Conservation (phyloP, 2,797 vertebrate genomes). For the Hoplostethus atlanticus region DNA sequence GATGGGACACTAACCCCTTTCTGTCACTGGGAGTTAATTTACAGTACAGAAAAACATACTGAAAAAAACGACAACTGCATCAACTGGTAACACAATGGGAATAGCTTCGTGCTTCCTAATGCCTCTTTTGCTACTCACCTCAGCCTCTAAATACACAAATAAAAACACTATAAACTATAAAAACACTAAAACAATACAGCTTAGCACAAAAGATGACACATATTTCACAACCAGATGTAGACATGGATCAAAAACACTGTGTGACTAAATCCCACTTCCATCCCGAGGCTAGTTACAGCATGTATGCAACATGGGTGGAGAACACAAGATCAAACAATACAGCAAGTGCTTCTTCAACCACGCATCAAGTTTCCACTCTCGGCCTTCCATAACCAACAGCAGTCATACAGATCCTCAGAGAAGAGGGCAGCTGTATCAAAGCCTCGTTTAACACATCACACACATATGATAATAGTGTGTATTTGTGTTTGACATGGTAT, state of each 20-base stretch:
- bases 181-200: slow-evolving; percentile 4
- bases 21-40: slow-evolving; percentile 79
- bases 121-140: slow-evolving; percentile 20
- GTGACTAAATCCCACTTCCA: not conserved
- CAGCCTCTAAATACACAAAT: slow-evolving; percentile 28
- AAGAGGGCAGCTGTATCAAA: slow-evolving; percentile 8
- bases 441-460: slow-evolving; percentile 30
- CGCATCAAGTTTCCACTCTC: not conserved
- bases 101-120: slow-evolving; percentile 38
- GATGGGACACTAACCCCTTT: slow-evolving; percentile 78
- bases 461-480: slow-evolving; percentile 22
- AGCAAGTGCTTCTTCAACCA: not conserved
- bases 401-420: slow-evolving; percentile 4
- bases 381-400: not conserved
- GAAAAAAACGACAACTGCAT: slow-evolving; percentile 42
- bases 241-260: not conserved
- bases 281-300: no score
- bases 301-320: not conserved
- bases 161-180: not conserved
- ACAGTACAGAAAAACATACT: slow-evolving; percentile 46
- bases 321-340: slow-evolving; percentile 11
- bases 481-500: slow-evolving; percentile 24
- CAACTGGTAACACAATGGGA: slow-evolving; percentile 45
- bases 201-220: slow-evolving; percentile 5
- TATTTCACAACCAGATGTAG: not conserved